Base-by-base conservation (phyloP, 2,797 vertebrate species). In the Gymnopithys bicolor region DNA sequence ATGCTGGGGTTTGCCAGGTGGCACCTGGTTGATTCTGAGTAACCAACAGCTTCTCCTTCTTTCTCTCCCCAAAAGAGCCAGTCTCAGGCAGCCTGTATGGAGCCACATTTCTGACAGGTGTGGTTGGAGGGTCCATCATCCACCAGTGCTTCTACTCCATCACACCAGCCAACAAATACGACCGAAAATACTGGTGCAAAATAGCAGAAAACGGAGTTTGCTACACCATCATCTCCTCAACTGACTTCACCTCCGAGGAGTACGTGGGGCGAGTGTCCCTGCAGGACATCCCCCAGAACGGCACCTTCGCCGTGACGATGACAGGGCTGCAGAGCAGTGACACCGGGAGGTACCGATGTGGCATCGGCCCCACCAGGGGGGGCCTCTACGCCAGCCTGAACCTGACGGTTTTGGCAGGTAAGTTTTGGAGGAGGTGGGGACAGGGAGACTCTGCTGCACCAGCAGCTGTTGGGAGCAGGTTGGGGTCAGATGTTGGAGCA, bases 101-200 rank as follows among this genome's bases (percentile, higher is more conserved):
- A 24, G 73, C 97, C 23, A 80, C 84, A 45, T 58, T 95, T 64
- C 43, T 98, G 85, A 63, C 78, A 9, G 97, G 97, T 11, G 5
- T 23, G 7, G 8, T 67, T 2, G 97, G 97, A 9, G 96, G 94
- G 15, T 83, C 96, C 0, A 46, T 98, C 93, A 97, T 95, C 59
- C 93, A 98, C 80, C 92, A 25, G 27, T 98, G 98, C 80, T 95
- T 93, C 92, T 98, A 98, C 43, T 16, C 60, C 24, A 63, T 60
- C 66, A 96, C 17, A 0, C 19, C 91, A 5, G 94, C 96, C 95
- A 98, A 98, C 87, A 97, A 30, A 21, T 11, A 96, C 4, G 91
- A 93, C 81, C 84, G 98, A 17, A 98, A 98, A 66, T 98, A 93
- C 8, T 98, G 97, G 97, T 98, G 98, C 67, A 97, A 94, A 55